A percentile compares a stretch with the other conserved stretches of the same genome.
Conservation (phyloP, 2,797 vertebrate species). For the Apogon talboti region DNA sequence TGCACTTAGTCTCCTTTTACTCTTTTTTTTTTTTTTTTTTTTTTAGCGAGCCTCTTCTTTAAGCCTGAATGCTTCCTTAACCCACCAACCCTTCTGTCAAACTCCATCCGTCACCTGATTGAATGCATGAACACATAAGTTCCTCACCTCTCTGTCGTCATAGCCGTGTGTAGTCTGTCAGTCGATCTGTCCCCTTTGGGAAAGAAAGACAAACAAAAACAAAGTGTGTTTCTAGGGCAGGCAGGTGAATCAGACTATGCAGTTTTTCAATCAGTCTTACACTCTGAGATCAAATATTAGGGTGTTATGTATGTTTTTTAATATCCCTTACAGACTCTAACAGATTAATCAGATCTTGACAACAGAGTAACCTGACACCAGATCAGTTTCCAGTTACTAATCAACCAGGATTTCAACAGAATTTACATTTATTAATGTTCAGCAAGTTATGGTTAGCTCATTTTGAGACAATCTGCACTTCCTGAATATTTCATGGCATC, state of each 20-base stretch:
- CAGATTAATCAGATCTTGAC: background rate
- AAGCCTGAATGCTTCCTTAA: constrained; percentile 25
- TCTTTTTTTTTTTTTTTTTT: constrained; percentile 1
- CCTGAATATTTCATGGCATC: no score
- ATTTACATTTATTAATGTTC: no score
- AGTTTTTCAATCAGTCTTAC: no score
- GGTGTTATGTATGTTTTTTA: background rate
- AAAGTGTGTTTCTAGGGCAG: constrained; percentile 8
- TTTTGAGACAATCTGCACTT: no score
- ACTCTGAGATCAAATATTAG: no score
- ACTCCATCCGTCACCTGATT: constrained; percentile 35
- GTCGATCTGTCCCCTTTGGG: background rate
- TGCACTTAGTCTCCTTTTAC: background rate
- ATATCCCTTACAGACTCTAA: no score
- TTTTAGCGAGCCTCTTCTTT: background rate
- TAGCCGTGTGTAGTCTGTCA: background rate
- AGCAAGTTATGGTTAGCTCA: no score
- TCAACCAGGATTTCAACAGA: no score
- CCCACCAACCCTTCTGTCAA: constrained; percentile 23
- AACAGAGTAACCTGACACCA: no score
- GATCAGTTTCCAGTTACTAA: no score
- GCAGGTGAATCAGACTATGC: background rate
- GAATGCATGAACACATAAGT: constrained; percentile 12
- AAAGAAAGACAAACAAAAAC: background rate
- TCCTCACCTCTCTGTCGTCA: constrained; percentile 4